These are phyloP conservation scores for Globodera ellingtonae DNA, from an alignment of 1,140 invertebrate species.

Conservation along the genomic window DNA sequence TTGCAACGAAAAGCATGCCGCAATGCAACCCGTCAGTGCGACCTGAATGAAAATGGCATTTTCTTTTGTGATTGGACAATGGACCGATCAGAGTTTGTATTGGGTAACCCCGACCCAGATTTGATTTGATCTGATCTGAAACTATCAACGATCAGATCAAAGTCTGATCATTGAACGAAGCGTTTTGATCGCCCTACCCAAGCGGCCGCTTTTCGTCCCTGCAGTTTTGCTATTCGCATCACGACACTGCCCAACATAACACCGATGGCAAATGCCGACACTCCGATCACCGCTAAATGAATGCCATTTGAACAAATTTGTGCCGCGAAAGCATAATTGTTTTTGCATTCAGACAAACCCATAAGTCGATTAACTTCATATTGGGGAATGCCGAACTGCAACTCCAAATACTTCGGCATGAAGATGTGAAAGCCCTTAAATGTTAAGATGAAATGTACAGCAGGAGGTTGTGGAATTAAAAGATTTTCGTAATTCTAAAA, in stretches of 20 bases:
- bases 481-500: no score
- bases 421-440: slow-evolving; percentile 61
- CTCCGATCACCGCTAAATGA: slow-evolving; percentile 59
- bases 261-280: slow-evolving; percentile 62
- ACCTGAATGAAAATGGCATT: not conserved
- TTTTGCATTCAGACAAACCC: slow-evolving; percentile 46
- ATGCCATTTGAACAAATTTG: not conserved
- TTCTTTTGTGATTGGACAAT: not conserved
- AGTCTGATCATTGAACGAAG: slow-evolving; percentile 43
- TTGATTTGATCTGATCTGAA: no score
- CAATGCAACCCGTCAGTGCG: slow-evolving; percentile 33
- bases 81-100: no score
- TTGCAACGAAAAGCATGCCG: slow-evolving; percentile 50
- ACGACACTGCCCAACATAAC: slow-evolving; percentile 48
- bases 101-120: no score
- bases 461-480: not conserved
- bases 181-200: slow-evolving; percentile 34
- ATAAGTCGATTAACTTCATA: slow-evolving; percentile 63
- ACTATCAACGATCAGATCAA: no score
- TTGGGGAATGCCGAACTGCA: slow-evolving; percentile 64
- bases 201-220: slow-evolving; percentile 56
- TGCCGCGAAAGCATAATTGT: not conserved
- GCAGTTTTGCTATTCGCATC: slow-evolving; percentile 50
- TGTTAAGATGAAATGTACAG: not conserved
- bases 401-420: slow-evolving; percentile 63